A percentile compares a stretch with the other conserved stretches of the same genome.
Conservation (phyloP, 2,797 vertebrate species). For the Chromis chromis region DNA sequence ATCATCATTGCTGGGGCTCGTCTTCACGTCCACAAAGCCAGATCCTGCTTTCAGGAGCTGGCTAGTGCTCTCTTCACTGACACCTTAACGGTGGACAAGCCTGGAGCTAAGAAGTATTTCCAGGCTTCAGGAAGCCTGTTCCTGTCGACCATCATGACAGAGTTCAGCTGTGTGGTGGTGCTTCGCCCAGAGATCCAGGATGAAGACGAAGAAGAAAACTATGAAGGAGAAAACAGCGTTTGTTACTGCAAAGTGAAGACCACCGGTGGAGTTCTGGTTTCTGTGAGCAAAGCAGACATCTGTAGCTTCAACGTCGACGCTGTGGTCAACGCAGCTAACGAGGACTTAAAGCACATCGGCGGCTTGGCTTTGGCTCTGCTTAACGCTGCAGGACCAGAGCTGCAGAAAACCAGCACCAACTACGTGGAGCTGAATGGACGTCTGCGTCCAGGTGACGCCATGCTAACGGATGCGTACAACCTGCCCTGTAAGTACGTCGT, state of each 20-base stretch:
- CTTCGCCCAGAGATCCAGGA: slow-evolving; percentile 65
- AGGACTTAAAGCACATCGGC: slow-evolving; percentile 81
- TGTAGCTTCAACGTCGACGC: slow-evolving; percentile 79
- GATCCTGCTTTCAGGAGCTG: slow-evolving; percentile 59
- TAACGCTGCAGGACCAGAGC: slow-evolving; percentile 83
- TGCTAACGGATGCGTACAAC: slow-evolving; percentile 73
- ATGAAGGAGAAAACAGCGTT: not conserved
- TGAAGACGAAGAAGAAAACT: slow-evolving; percentile 16
- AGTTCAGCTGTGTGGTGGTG: slow-evolving; percentile 80
- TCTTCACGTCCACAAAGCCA: slow-evolving; percentile 72
- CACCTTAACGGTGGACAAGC: slow-evolving; percentile 81
- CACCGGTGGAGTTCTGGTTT: slow-evolving; percentile 75
- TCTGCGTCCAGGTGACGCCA: slow-evolving; percentile 68
- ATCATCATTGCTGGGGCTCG: slow-evolving; percentile 84
- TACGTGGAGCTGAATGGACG: slow-evolving; percentile 61
- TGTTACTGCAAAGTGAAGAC: slow-evolving; percentile 66
- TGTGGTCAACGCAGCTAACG: slow-evolving; percentile 90
- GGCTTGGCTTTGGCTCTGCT: slow-evolving; percentile 84
- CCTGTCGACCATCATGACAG: slow-evolving; percentile 63
- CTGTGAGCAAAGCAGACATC: slow-evolving; percentile 83
- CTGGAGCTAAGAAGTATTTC: slow-evolving; percentile 88
- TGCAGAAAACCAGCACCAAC: slow-evolving; percentile 82
- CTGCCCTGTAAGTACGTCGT: slow-evolving; percentile 88
- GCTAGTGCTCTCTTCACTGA: slow-evolving; percentile 62
- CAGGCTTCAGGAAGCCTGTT: slow-evolving; percentile 57